Base-by-base conservation (phyloP, 2,797 vertebrate species). In the Epinephelus malabaricus region DNA sequence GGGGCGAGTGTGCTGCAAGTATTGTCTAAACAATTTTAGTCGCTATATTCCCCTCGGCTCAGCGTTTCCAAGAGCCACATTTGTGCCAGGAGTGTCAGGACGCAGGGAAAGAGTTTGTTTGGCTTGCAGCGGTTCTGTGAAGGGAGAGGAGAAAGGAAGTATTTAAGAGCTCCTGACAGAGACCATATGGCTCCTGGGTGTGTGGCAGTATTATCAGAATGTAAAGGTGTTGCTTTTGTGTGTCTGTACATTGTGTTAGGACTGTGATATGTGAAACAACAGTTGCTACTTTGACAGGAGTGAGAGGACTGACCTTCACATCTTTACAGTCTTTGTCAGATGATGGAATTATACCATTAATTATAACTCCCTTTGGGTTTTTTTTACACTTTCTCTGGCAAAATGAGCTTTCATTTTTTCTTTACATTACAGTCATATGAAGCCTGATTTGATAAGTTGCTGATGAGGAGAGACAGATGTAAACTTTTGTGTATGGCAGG, bases 1-100 rank as follows among this genome's bases (percentile, higher is more conserved):
- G 65, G 63, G 84, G 78, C 65, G 85, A 90, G 87, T 86, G 89
- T 73, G 25, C 87, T 88, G 82, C 78, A 50, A 92, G 89, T 78
- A 91, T 91, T 89, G 87, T 91, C 90, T 93, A 93, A 93, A 93
- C 92, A 90, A 83, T 90, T 92, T 91, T 62, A 89, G 90, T 91
- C 84, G 64, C 86, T 85, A 56, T 86, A 84, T 92, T 94, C 91
- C 87, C 84, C 61, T 38, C 47, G 82, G 92, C 90, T 86, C 80
- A 81, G 78, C 53, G 12, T 87, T 93, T 93, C 88, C 84, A 85
- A 84, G 87, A 86, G 85, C 61, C 69, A 69, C 81, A 87, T 91
- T 88, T 88, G 91, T 89, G 88, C 82, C 89, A 73, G 71, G 7
- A 84, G 84, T 85, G 85, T 90, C 87, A 89, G 81, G 84, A 85